Conservation (phyloP, 2,888 invertebrate genomes). For the Cremastinae sp. region DNA sequence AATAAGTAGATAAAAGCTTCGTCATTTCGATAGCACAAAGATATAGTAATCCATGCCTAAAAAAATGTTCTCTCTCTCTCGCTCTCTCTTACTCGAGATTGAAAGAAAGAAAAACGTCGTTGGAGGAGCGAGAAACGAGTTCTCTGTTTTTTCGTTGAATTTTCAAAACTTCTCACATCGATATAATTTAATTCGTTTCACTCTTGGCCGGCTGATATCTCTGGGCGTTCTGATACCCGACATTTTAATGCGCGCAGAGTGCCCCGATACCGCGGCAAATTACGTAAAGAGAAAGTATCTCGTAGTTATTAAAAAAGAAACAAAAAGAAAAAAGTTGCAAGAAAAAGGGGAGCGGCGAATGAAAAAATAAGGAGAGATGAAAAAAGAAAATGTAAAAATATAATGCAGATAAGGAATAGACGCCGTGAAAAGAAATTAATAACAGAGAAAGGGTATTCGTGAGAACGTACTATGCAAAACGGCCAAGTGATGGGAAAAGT, state of each 20-base stretch:
- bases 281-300: slow-evolving; percentile 47
- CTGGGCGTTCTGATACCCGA: slow-evolving; percentile 7
- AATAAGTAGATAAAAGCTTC: background rate
- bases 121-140: background rate
- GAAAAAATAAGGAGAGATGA: slow-evolving; percentile 9
- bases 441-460: background rate
- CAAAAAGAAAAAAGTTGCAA: slow-evolving; percentile 4
- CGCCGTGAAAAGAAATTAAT: background rate
- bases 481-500: background rate
- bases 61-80: too few species aligned
- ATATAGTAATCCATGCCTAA: too few species aligned
- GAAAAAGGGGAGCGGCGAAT: background rate
- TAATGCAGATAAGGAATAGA: background rate
- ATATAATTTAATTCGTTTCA: background rate
- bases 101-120: background rate
- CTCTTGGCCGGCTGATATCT: slow-evolving; percentile 7
- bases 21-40: too few species aligned
- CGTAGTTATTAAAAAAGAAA: slow-evolving; percentile 18
- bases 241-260: slow-evolving; percentile 1
- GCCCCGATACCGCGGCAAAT: slow-evolving; percentile 7
- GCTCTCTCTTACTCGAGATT: too few species aligned
- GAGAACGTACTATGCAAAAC: background rate
- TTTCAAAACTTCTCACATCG: background rate
- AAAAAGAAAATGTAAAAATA: slow-evolving; percentile 12
- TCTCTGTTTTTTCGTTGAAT: background rate